A percentile compares a stretch with the other conserved stretches of the same genome.
Conservation (phyloP, 2,113 vertebrate species). For the Dascyllus trimaculatus region DNA sequence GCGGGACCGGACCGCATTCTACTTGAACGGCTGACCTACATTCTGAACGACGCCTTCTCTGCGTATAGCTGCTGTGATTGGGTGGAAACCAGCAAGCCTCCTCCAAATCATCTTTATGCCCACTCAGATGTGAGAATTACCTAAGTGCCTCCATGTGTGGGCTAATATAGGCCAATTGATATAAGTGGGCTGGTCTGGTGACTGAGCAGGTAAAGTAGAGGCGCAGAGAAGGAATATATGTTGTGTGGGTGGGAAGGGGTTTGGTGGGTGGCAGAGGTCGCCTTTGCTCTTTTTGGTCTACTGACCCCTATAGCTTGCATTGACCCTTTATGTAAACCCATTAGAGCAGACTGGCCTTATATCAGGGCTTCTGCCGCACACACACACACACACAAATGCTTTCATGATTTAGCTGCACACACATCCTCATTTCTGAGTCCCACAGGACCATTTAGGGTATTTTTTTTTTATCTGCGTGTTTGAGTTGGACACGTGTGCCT, state of each 20-base stretch:
- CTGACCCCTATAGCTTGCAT: constrained; percentile 69
- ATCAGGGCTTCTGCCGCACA: constrained; percentile 34
- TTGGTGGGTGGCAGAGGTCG: constrained; percentile 4
- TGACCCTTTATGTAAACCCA: constrained; percentile 79
- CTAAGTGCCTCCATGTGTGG: constrained; percentile 36
- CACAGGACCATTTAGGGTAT: constrained; percentile 19
- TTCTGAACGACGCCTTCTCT: constrained; percentile 58
- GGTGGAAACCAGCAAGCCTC: constrained; percentile 54
- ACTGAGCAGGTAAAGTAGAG: not conserved
- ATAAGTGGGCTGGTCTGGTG: not conserved
- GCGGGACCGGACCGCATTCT: constrained; percentile 65
- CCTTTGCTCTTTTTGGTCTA: constrained; percentile 64
- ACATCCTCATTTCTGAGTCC: constrained; percentile 11
- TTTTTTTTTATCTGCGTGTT: constrained; percentile 65
- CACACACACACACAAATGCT: constrained; percentile 4
- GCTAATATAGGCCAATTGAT: constrained; percentile 39
- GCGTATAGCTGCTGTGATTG: constrained; percentile 61
- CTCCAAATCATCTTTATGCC: constrained; percentile 41
- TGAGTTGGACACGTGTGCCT: constrained; percentile 43
- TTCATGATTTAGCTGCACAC: not conserved
- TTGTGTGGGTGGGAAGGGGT: not conserved
- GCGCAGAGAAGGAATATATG: too few relatives aligned
- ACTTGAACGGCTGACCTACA: constrained; percentile 75
- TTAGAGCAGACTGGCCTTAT: constrained; percentile 68
- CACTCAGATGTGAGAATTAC: constrained; percentile 44